phyloP scores from a whole-genome alignment of 2,888 invertebrate genomes.

The Ophraella communa region DNA sequence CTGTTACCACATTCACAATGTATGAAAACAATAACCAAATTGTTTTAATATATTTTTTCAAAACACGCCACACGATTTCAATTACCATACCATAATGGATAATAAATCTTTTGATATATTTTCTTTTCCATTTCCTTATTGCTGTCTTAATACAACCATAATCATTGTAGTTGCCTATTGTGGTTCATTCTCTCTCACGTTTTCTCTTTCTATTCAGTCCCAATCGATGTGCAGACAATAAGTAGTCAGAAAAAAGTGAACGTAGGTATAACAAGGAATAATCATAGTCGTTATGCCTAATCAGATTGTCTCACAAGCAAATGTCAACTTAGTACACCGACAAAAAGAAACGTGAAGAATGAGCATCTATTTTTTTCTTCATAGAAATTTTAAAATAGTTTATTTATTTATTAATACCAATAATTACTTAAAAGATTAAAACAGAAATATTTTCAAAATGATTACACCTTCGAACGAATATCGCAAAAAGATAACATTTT shows the following conservation, averaged over 20 bases:
- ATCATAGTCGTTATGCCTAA: not conserved
- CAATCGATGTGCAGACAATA: not conserved
- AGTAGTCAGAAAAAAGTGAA: not conserved
- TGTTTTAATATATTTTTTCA: not conserved
- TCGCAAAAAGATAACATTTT: no score
- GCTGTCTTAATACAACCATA: not conserved
- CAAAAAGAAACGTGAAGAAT: no score
- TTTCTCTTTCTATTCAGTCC: constrained; percentile 10
- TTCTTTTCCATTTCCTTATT: constrained; percentile 11
- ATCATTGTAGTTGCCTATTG: not conserved
- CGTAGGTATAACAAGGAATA: constrained; percentile 1
- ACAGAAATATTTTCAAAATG: no score
- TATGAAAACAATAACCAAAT: not conserved
- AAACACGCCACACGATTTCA: constrained; percentile 1
- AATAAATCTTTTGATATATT: constrained; percentile 7
- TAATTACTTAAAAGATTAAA: no score
- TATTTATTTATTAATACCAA: no score
- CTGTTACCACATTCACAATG: no score
- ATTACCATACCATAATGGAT: constrained; percentile 5
- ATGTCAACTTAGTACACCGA: no score
- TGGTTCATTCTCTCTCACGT: constrained; percentile 8
- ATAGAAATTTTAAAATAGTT: no score
- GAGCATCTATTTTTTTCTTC: no score
- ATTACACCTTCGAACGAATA: no score
- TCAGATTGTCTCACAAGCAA: no score